These are phyloP conservation scores for Champsocephalus gunnari DNA, from an alignment of 2,797 vertebrate genomes.

Conservation along the genomic window DNA sequence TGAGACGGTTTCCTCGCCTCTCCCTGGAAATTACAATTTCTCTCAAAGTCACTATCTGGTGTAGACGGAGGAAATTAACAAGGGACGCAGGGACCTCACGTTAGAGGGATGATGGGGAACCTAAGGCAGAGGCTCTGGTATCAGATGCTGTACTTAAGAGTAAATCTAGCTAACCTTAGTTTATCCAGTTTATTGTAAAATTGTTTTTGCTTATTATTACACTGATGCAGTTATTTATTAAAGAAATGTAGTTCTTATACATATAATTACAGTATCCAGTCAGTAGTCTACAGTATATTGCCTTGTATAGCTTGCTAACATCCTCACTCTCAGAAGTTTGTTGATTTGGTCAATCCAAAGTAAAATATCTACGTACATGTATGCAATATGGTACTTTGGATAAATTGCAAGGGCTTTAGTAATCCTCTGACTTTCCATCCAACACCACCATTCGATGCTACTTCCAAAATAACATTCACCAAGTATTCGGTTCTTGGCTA, in stretches of 20 bases:
- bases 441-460: too few species aligned
- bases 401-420: background rate
- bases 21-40: constrained; percentile 67
- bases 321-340: too few species aligned
- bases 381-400: background rate
- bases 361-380: too few species aligned
- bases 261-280: background rate
- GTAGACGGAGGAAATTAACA: constrained; percentile 53
- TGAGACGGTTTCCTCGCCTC: constrained; percentile 47
- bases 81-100: constrained; percentile 35
- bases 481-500: constrained; percentile 36
- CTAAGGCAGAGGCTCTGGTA: constrained; percentile 21
- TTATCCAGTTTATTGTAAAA: background rate
- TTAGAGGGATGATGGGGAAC: constrained; percentile 37
- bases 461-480: background rate
- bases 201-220: background rate
- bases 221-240: background rate
- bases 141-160: constrained; percentile 19
- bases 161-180: constrained; percentile 11
- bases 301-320: too few species aligned
- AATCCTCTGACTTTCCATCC: background rate
- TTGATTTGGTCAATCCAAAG: too few species aligned
- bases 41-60: constrained; percentile 46
- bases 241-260: background rate
- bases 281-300: too few species aligned